Evolutionary conservation across 2,797 vertebrate species (phyloP), one percentile per base, ranked within the genome.

Genomic region (Vireo griseus): DNA sequence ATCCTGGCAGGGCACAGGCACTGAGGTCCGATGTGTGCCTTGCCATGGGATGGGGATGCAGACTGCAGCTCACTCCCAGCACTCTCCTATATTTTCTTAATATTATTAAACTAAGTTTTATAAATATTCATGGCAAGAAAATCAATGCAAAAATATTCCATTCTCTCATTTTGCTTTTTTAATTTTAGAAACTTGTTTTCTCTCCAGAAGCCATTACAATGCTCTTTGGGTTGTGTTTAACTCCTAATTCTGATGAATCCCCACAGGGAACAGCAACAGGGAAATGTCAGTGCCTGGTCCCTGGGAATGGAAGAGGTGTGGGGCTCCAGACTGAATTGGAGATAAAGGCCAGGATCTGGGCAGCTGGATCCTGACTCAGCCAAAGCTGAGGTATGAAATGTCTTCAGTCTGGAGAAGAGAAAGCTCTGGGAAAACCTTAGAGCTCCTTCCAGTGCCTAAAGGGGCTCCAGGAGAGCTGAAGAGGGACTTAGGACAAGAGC

Each of bases 71-170:
- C 37, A 25, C 59, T n/a, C 51, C 45, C 25, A 6, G 13, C 5
- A 10, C 54, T 28, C 40, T 16, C 28, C 45, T 45, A 13, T 5
- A 31, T 50, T 78, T 47, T 42, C 39, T 71, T 78, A 59, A 40
- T 63, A 12, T 47, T 74, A 57, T 81, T 62, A 54, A 87, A 58
- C 33, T 11, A n/a, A 51, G 21, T 72, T 81, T 55, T 80, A 52
- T 84, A 74, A 77, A 72, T 78, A 87, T 67, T 67, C 58, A 45
- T 21, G 12, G 31, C 4, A 40, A 40, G 16, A 24, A 68, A 89
- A 91, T 81, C 16, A 33, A 40, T 75, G 81, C 63, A 85, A 89
- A 91, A 86, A 81, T 71, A 78, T 81, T 78, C 81, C 26, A 11
- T 50, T 76, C 37, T 39, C 47, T 67, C 20, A 4, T 77, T 91